phyloP scores from a whole-genome alignment of 2,888 invertebrate species.

The Drosophila paramelanica region DNA sequence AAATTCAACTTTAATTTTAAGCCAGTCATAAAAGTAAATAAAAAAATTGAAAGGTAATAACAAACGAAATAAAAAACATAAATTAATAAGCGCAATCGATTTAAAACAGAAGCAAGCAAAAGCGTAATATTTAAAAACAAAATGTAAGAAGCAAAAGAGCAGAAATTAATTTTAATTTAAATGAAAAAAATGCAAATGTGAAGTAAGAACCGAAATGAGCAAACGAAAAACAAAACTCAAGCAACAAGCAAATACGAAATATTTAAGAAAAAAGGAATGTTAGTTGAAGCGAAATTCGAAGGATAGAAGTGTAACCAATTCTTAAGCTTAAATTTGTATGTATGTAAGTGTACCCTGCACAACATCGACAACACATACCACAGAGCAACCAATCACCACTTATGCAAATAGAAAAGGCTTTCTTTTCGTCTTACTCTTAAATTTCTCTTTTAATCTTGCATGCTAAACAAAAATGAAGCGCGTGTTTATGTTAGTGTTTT shows the following conservation, averaged over 20 bases:
- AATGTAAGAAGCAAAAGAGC: slow-evolving; percentile 55
- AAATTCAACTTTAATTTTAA: slow-evolving; percentile 79
- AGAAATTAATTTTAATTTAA: slow-evolving; percentile 72
- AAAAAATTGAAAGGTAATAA: slow-evolving; percentile 60
- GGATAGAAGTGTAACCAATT: slow-evolving; percentile 76
- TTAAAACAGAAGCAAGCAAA: slow-evolving; percentile 32
- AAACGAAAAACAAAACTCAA: slow-evolving; percentile 50
- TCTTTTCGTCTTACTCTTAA: slow-evolving; percentile 34
- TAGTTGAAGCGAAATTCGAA: slow-evolving; percentile 59
- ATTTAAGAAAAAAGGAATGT: slow-evolving; percentile 55
- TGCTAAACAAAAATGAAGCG: slow-evolving; percentile 45
- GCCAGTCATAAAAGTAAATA: slow-evolving; percentile 66
- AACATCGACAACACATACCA: slow-evolving; percentile 8
- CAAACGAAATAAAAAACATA: slow-evolving; percentile 30
- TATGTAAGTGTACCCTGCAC: slow-evolving; percentile 84
- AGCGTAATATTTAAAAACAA: slow-evolving; percentile 47
- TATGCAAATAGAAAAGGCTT: slow-evolving; percentile 30
- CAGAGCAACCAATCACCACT: slow-evolving; percentile 24
- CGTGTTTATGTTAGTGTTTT: slow-evolving; percentile 45
- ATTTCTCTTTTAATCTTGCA: slow-evolving; percentile 52
- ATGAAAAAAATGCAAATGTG: slow-evolving; percentile 50
- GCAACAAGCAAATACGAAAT: slow-evolving; percentile 24
- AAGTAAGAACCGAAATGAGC: slow-evolving; percentile 64
- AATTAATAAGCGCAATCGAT: slow-evolving; percentile 58
- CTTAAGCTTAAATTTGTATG: slow-evolving; percentile 82